These are phyloP conservation scores for Hydrocynus forskahlii DNA, from an alignment of 2,797 vertebrate genomes.

Conservation along the genomic window DNA sequence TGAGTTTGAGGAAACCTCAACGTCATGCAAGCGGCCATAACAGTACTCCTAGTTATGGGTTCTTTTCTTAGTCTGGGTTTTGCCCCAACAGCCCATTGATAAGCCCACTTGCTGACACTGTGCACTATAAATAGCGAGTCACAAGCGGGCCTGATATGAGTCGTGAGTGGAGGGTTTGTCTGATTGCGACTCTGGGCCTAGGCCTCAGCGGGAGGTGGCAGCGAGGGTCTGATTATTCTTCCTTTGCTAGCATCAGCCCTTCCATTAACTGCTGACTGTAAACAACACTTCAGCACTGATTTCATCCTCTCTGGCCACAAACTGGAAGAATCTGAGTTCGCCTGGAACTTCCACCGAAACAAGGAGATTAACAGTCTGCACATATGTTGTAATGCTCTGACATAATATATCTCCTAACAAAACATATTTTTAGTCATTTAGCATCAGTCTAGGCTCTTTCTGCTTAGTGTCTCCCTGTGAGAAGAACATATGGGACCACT, in stretches of 20 bases:
- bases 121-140: not conserved
- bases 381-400: not conserved
- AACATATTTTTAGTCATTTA: not conserved
- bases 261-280: constrained; percentile 22
- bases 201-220: constrained; percentile 23
- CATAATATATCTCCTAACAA: not conserved
- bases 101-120: not conserved
- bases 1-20: not conserved
- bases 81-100: not conserved
- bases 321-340: not conserved
- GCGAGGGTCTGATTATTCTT: constrained; percentile 34
- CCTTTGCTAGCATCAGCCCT: constrained; percentile 2
- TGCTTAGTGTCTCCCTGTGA: too few species aligned
- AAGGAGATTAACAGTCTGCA: not conserved
- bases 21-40: not conserved
- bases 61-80: not conserved
- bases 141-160: not conserved
- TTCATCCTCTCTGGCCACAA: not conserved
- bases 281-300: constrained; percentile 10
- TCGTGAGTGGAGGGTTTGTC: constrained; percentile 8
- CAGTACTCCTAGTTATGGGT: not conserved
- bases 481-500: too few species aligned
- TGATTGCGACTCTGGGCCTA: constrained; percentile 24
- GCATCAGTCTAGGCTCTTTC: too few species aligned
- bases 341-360: not conserved